Conservation (phyloP, 2,797 vertebrate genomes). For the Botia kubotai region DNA sequence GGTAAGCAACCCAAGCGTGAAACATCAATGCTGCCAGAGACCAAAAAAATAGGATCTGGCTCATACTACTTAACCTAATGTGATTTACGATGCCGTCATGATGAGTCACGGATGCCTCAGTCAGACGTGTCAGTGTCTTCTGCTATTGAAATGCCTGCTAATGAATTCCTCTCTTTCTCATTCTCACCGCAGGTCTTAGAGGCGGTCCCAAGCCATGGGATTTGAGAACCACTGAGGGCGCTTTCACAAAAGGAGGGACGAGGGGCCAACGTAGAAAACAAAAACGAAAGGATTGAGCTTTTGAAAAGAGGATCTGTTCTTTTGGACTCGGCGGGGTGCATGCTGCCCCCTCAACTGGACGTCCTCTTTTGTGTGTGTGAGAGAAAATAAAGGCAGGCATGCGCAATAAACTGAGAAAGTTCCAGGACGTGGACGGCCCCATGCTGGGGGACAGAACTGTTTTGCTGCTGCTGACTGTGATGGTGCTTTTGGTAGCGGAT, state of each 20-base stretch:
- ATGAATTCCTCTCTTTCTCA: conserved; percentile 58
- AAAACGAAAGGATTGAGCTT: conserved; percentile 58
- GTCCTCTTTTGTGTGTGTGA: conserved; percentile 63
- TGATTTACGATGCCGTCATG: background rate
- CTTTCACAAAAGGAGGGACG: conserved; percentile 56
- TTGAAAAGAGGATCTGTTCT: conserved; percentile 58
- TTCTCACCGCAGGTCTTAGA: conserved; percentile 70
- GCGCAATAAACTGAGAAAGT: conserved; percentile 61
- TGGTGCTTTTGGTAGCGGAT: conserved; percentile 71
- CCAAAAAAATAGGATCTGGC: conserved; percentile 22
- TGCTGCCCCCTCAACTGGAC: conserved; percentile 70
- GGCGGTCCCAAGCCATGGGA: conserved; percentile 66
- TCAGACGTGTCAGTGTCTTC: conserved; percentile 34
- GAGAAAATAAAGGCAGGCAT: conserved; percentile 67
- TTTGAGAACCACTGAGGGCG: conserved; percentile 66
- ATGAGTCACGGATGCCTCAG: conserved; percentile 20
- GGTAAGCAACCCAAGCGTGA: conserved; percentile 17
- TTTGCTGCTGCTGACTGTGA: conserved; percentile 74
- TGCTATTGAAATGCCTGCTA: conserved; percentile 52
- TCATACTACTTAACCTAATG: conserved; percentile 24
- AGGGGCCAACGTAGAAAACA: conserved; percentile 53
- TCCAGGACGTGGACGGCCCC: conserved; percentile 31
- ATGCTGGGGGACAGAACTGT: conserved; percentile 81
- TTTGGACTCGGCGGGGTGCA: conserved; percentile 66
- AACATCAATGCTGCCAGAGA: conserved; percentile 29